Base-by-base conservation (phyloP, 2,888 invertebrate species). In the Notodonta ziczac region DNA sequence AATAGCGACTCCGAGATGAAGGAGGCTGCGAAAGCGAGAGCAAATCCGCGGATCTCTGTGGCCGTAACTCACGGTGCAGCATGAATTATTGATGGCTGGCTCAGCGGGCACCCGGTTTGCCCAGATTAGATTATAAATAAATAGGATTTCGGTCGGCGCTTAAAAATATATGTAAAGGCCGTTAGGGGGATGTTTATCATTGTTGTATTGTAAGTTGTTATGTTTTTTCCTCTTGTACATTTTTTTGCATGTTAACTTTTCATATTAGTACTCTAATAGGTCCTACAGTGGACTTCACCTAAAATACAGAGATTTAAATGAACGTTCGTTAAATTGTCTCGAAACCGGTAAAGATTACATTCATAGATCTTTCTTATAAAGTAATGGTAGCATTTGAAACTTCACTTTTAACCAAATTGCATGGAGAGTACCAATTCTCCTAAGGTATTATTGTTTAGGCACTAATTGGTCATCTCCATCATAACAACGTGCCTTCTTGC, bases 21-120 rank as follows among this genome's bases (percentile, higher is more conserved):
- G 61, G 62, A 67, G 62, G 67, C 69, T 72, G 63, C 61, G 75
- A 76, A 83, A 82, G 75, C 75, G 74, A 76, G 80, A 81, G 86
- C 84, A 85, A 85, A 86, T 84, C 85, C 85, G 70, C 69, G 66
- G 73, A 85, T 83, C 83, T 84, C 84, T 78, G 75, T 69, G 70
- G 80, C 81, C 77, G 87, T 90, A 89, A 88, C 82, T 89, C 86
- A 86, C 78, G 69, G 63, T 66, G 64, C 74, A 70, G 66, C 75
- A 90, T 90, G 90, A 89, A 90, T 90, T 90, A 90, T 90, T 88
- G 89, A 90, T 90, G 75, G 75, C 67, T 68, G 62, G 70, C 73
- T 66, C 73, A 71, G 75, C 70, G 74, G 60, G 63, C 62, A 46
- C 50, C 59, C 58, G 57, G 62, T 32, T 50, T 52, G 52, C 63